Base-by-base conservation (phyloP, 1,140 invertebrate genomes). In the Diabrotica virgifera region DNA sequence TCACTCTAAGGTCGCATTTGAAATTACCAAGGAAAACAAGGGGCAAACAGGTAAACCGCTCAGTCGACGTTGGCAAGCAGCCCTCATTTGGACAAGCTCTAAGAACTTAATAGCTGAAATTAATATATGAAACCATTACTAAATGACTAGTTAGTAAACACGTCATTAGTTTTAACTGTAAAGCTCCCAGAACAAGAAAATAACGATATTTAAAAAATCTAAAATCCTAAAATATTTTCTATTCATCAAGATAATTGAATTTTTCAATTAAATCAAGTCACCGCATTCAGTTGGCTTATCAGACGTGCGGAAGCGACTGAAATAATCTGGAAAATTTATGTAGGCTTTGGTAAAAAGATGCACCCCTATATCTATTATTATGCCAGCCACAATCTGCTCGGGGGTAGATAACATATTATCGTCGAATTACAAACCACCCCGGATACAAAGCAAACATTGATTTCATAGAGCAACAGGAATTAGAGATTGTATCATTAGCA, bases 341-440 rank as follows among this genome's bases (percentile, higher is more conserved):
- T 64, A 64, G 35, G 65, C 64, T 59, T 53, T 52, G 55, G 62
- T 52, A 68, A 70, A 63, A 68, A 68, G 70, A 71, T 71, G 66
- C 68, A 72, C 68, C 66, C 66, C 60, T 52, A 50, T 60, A 46
- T 67, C 68, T 62, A 67, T 72, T 72, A 72, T 70, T 73, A 74
- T 74, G 68, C 70, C 62, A 70, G 62, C 71, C 73, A 66, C 73
- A 74, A 74, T 74, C 73, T 74, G 73, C 65, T 73, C 54, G 53
- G 50, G 73, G 73, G 73, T 74, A 74, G 73, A 74, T 74, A 74
- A 74, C 71, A 71, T 72, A 73, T 74, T 73, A 74, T 74, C 73
- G 72, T 74, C 72, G 73, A 73, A 74, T 74, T 74, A 74, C 73
- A 73, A 74, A 68, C 70, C 72, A 62, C 64, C 67, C 65, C 59